Conservation (phyloP, 2,797 vertebrate genomes). For the Crocodylus rhombifer region DNA sequence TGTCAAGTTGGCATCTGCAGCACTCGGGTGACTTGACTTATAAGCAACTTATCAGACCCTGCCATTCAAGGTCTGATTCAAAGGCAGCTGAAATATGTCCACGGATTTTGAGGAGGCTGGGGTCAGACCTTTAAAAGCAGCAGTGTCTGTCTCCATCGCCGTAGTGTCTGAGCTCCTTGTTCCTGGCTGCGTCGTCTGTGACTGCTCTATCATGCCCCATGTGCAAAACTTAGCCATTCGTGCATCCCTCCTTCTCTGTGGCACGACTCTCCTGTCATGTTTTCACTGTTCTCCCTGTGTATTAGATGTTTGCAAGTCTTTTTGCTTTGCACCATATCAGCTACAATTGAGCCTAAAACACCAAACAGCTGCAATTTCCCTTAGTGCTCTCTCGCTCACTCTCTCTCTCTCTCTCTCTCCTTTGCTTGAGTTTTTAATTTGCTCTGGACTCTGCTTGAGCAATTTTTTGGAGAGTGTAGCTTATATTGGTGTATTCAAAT, state of each 20-base stretch:
- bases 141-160: no score
- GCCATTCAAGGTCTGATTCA: neutral
- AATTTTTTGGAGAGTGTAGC: slow-evolving; percentile 58
- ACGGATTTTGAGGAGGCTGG: rapidly evolving
- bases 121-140: neutral
- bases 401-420: neutral
- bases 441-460: slow-evolving; percentile 64
- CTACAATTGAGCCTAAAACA: slow-evolving; percentile 21
- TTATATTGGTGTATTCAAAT: slow-evolving; percentile 73
- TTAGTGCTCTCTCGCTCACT: neutral
- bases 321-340: slow-evolving; percentile 6
- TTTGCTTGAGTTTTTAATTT: slow-evolving; percentile 62
- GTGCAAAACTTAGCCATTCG: neutral
- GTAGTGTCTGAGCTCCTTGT: neutral
- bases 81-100: neutral
- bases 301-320: slow-evolving; percentile 21
- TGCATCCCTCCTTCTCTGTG: neutral
- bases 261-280: slow-evolving; percentile 35
- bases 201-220: no score
- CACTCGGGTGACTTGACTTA: rapidly evolving
- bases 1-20: neutral
- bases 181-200: neutral
- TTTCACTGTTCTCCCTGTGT: neutral
- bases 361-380: neutral
- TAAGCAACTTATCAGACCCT: neutral